Evolutionary conservation across 2,797 vertebrate species (phyloP).

Genomic region (Podargus strigoides): DNA sequence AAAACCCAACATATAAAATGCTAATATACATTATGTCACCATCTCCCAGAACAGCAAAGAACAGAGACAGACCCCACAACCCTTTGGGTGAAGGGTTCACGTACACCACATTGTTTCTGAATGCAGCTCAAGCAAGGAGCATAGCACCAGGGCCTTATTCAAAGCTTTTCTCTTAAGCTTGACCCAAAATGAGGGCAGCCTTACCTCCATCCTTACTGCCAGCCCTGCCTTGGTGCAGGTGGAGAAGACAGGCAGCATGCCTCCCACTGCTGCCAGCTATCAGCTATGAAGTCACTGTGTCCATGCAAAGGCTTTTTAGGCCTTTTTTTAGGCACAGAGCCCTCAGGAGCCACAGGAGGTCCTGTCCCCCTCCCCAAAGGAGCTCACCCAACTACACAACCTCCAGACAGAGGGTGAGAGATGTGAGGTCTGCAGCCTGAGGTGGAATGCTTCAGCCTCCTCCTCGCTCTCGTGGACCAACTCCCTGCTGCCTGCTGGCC

Average conservation of each 20-base stretch:
- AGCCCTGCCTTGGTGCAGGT: background rate
- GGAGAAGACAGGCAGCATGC: background rate
- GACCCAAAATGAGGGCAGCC: background rate
- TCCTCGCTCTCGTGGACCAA: background rate
- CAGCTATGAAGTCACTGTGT: background rate
- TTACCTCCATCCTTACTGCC: background rate
- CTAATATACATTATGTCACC: background rate
- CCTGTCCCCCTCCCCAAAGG: rapidly evolving
- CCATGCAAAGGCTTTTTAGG: background rate
- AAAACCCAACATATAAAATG: background rate
- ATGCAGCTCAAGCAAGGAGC: background rate
- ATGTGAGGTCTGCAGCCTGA: background rate
- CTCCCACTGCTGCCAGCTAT: background rate
- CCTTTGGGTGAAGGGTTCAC: background rate
- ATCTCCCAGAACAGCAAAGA: background rate
- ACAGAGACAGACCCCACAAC: background rate
- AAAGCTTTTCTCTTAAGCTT: background rate
- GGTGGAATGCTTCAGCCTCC: background rate
- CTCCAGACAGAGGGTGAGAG: background rate
- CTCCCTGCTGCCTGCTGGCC: background rate
- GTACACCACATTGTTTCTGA: background rate
- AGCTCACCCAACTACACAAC: background rate
- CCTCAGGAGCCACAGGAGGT: background rate
- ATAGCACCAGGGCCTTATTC: background rate
- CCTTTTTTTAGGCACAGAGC: background rate